Conservation (phyloP, 2,113 vertebrate species). For the Macquaria australasica region DNA sequence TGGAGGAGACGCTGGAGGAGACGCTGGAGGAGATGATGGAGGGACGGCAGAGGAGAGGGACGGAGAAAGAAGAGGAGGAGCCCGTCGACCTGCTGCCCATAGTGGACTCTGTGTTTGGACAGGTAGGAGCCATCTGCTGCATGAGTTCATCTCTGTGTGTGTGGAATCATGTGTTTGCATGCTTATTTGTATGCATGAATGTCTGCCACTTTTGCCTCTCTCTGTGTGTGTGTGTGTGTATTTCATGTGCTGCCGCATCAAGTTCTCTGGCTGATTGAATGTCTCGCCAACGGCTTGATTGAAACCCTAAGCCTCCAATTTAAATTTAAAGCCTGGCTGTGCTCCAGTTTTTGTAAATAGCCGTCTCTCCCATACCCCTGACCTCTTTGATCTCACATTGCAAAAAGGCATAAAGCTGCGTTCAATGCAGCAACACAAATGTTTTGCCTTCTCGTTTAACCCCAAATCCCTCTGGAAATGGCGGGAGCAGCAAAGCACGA, state of each 20-base stretch:
- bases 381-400: not conserved
- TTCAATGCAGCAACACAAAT: not conserved
- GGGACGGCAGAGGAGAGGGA: constrained; percentile 53
- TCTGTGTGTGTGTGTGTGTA: constrained; percentile 15
- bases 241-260: constrained; percentile 39
- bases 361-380: not conserved
- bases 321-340: constrained; percentile 50
- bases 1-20: constrained; percentile 73
- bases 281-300: constrained; percentile 43
- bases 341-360: constrained; percentile 15
- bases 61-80: constrained; percentile 61
- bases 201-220: not conserved
- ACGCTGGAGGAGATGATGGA: constrained; percentile 74
- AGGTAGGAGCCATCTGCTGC: constrained; percentile 71
- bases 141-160: not conserved
- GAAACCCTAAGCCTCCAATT: constrained; percentile 63
- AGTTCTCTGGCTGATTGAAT: constrained; percentile 66
- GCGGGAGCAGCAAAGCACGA: not conserved
- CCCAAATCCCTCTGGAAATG: constrained; percentile 6
- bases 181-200: not conserved
- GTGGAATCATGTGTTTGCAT: constrained; percentile 16
- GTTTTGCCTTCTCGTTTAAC: constrained; percentile 10
- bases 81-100: constrained; percentile 76
- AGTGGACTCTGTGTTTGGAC: constrained; percentile 83
- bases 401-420: not conserved